These are phyloP conservation scores for Diadema setosum DNA, from an alignment of 35 echinoderm and acorn worm genomes.

Conservation along the genomic window DNA sequence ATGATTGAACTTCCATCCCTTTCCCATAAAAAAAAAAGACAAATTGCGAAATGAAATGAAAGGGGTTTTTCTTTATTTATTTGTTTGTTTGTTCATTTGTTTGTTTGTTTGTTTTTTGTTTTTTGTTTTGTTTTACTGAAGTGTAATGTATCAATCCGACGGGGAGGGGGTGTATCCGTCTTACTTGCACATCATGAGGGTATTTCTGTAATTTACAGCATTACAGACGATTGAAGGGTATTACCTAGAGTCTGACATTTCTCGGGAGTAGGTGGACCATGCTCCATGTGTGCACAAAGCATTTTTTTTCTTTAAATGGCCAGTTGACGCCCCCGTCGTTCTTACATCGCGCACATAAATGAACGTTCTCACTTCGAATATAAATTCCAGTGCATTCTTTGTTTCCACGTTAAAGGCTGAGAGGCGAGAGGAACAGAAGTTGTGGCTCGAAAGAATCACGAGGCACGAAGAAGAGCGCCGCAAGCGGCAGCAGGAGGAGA, in stretches of 20 bases:
- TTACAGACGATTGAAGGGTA: background rate
- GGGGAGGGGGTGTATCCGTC: too few relatives aligned
- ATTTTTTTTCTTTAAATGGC: background rate
- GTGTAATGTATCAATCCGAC: too few relatives aligned
- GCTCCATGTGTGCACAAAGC: background rate
- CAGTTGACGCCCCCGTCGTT: background rate
- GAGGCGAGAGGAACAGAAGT: background rate
- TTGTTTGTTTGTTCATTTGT: too few relatives aligned
- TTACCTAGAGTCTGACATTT: background rate
- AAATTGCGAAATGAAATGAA: too few relatives aligned
- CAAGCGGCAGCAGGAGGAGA: background rate
- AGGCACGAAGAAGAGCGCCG: background rate
- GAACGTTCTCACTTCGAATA: background rate
- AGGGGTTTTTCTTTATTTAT: too few relatives aligned
- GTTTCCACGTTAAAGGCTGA: background rate
- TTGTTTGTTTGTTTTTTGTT: too few relatives aligned
- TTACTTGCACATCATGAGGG: too few relatives aligned
- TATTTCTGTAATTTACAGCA: too few relatives aligned
- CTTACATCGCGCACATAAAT: background rate
- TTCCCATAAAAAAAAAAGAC: too few relatives aligned
- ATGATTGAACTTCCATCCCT: too few relatives aligned
- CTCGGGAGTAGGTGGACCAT: background rate
- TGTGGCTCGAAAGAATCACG: constrained; percentile 1
- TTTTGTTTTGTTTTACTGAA: too few relatives aligned
- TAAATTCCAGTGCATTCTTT: background rate